Evolutionary conservation across 2,797 vertebrate species (phyloP), one percentile per base, ranked within the genome.

Genomic region (Trachops cirrhosus): DNA sequence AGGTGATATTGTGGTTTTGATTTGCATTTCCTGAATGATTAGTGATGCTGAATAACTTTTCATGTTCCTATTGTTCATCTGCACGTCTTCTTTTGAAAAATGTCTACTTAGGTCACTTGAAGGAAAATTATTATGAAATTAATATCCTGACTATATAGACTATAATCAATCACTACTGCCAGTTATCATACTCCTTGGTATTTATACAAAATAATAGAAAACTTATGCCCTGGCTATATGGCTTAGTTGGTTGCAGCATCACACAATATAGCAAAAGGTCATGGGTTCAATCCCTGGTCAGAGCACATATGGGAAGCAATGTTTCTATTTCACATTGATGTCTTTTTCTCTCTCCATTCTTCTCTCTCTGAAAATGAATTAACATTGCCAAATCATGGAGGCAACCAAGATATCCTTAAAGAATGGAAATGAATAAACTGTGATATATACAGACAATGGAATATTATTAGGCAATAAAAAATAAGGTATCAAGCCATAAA

Each of bases 111-210:
- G 57, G 57, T 32, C 32, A 29, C 75, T 32, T 37, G 29, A 64
- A 86, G 70, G 59, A 94, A 75, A 77, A 90, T 57, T 71, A 92
- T 64, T 93, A 83, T 64, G 54, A 95, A 95, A 83, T 57, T 5
- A 89, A 67, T 48, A 89, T 48, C 4, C 67, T 82, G 12, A 91
- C 90, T 83, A 90, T 9, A 74, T 0, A 70, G 18, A 84, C 21
- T 86, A 90, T 0, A 71, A 44, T 77, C n/a, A 93, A 86, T 41
- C 14, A 37, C 73, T 26, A 82, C 12, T 34, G 74, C 9, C 22
- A 79, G 46, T 8, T 39, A 74, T 48, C 22, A 39, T 21, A 90
- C 12, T 74, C 39, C 22, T 84, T 87, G 9, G 41, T 62, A 93
- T 71, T 95, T 79, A 86, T 3, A 16, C 11, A 74, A 86, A n/a